Conservation (phyloP, 2,888 invertebrate genomes). For the Drosophila mulleri region DNA sequence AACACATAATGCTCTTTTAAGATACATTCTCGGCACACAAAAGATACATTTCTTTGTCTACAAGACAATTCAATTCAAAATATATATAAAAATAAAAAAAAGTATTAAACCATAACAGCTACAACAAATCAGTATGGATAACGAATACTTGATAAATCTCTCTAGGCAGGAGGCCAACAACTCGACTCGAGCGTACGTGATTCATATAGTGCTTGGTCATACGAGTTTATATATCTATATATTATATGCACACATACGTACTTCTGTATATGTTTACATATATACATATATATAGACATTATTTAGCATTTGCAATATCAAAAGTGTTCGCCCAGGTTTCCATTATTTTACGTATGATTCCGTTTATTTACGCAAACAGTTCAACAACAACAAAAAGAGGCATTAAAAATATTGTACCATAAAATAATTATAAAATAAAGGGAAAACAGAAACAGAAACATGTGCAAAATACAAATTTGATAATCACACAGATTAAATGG, state of each 20-base stretch:
- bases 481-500: slow-evolving; percentile 40
- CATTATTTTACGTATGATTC: slow-evolving; percentile 49
- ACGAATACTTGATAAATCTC: slow-evolving; percentile 35
- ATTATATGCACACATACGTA: not conserved
- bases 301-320: slow-evolving; percentile 33
- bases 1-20: not conserved
- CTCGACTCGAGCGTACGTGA: slow-evolving; percentile 29
- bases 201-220: slow-evolving; percentile 31
- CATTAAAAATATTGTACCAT: slow-evolving; percentile 58
- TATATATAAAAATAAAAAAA: not conserved
- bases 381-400: slow-evolving; percentile 36
- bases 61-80: too few species aligned
- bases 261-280: not conserved
- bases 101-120: slow-evolving; percentile 7
- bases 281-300: slow-evolving; percentile 20
- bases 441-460: slow-evolving; percentile 36
- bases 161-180: slow-evolving; percentile 6
- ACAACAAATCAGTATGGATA: slow-evolving; percentile 24
- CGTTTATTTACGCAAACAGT: slow-evolving; percentile 72
- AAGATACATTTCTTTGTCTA: too few species aligned
- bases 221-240: slow-evolving; percentile 3
- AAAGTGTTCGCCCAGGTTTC: slow-evolving; percentile 27
- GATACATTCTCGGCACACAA: not conserved
- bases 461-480: slow-evolving; percentile 34
- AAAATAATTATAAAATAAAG: slow-evolving; percentile 12